Conservation (phyloP, 2,888 invertebrate genomes). For the Barypeithes pellucidus region DNA sequence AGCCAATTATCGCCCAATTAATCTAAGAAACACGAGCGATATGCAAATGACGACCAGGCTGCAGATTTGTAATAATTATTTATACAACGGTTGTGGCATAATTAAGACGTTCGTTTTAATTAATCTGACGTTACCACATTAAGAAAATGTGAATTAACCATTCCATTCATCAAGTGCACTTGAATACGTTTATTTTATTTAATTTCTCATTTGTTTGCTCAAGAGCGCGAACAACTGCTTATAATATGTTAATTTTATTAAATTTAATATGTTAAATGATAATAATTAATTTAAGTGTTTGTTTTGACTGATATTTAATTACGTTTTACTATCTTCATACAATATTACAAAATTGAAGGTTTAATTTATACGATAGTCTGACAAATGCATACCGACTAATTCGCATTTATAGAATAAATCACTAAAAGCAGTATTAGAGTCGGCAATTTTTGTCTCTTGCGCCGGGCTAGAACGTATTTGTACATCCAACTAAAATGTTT, state of each 20-base stretch:
- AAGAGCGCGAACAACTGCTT: neutral
- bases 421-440: too few relatives aligned
- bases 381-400: too few relatives aligned
- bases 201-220: slow-evolving; percentile 10
- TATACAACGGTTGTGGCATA: slow-evolving; percentile 36
- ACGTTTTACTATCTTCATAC: neutral
- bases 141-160: slow-evolving; percentile 21
- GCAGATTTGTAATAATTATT: slow-evolving; percentile 48
- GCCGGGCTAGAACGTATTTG: too few relatives aligned
- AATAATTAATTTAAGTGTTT: slow-evolving; percentile 7
- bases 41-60: slow-evolving; percentile 35
- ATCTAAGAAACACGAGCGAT: slow-evolving; percentile 31
- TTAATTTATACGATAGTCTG: too few relatives aligned
- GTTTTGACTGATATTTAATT: slow-evolving; percentile 9
- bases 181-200: slow-evolving; percentile 14
- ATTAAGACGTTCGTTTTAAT: slow-evolving; percentile 46
- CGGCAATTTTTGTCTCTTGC: too few relatives aligned
- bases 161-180: slow-evolving; percentile 28
- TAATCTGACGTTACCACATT: slow-evolving; percentile 30
- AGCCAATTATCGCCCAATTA: slow-evolving; percentile 34
- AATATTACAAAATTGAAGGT: neutral
- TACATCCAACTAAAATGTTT: too few relatives aligned
- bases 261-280: slow-evolving; percentile 13
- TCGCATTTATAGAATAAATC: too few relatives aligned
- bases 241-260: slow-evolving; percentile 11